Evolutionary conservation across 2,113 vertebrate species (phyloP).

Genomic region (Rhinolophus ferrumequinum): DNA sequence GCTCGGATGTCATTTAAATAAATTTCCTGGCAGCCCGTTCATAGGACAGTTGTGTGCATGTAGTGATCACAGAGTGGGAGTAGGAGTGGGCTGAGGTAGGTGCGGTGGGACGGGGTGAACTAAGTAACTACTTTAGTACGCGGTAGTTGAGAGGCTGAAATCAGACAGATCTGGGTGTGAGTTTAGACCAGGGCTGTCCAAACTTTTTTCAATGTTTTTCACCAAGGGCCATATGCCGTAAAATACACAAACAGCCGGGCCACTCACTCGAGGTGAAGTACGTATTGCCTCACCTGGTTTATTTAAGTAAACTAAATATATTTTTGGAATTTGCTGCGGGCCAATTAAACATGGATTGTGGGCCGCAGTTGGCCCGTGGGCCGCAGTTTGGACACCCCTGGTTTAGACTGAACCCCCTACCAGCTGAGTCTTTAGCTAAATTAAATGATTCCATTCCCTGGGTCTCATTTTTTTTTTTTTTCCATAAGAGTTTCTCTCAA

Average conservation of each 20-base stretch:
- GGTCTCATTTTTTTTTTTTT: not conserved
- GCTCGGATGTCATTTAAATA: not conserved
- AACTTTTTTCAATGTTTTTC: no score
- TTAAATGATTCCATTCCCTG: not conserved
- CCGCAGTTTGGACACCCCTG: no score
- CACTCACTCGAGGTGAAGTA: no score
- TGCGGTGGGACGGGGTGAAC: fast-evolving
- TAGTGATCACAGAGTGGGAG: not conserved
- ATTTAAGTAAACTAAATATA: no score
- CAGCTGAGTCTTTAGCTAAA: not conserved
- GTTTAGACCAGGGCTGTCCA: no score
- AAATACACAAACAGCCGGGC: no score
- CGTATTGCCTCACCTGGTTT: no score
- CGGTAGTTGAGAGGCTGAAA: not conserved
- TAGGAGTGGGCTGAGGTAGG: fast-evolving
- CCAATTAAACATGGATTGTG: no score
- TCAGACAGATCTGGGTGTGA: not conserved
- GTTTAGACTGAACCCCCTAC: not conserved
- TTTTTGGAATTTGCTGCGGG: no score
- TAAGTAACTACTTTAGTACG: not conserved
- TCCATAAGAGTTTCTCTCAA: not conserved
- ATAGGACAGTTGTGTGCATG: not conserved
- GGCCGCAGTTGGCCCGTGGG: no score
- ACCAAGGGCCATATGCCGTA: no score
- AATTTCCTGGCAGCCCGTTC: not conserved